Evolutionary conservation across 2,113 vertebrate species (phyloP).

Genomic region (Heterotilapia buettikoferi): DNA sequence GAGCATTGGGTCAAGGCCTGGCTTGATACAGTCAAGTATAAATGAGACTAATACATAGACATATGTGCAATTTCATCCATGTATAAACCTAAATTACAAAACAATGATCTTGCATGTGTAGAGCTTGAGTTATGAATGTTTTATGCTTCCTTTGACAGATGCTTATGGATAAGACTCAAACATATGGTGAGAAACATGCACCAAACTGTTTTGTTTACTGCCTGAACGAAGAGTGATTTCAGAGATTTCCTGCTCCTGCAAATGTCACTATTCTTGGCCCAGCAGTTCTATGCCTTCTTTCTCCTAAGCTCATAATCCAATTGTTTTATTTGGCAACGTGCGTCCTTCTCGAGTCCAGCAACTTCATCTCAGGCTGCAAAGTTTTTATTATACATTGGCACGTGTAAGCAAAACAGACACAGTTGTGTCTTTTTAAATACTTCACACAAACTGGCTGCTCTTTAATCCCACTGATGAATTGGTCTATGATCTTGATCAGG

Average conservation of each 20-base stretch:
- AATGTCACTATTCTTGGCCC: conserved; percentile 31
- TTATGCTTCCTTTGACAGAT: neutral
- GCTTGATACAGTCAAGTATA: neutral
- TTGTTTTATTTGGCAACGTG: conserved; percentile 29
- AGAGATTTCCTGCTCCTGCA: neutral
- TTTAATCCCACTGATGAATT: neutral
- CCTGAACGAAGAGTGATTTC: neutral
- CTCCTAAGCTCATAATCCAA: conserved; percentile 51
- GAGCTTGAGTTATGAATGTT: neutral
- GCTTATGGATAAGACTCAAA: neutral
- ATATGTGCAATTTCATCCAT: neutral
- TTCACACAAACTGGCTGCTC: neutral
- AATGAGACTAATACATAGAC: neutral
- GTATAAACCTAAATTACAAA: neutral
- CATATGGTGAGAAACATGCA: neutral
- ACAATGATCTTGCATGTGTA: neutral
- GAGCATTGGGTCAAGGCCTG: neutral
- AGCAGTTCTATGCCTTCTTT: conserved; percentile 2
- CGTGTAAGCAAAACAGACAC: neutral
- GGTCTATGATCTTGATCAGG: conserved; percentile 18
- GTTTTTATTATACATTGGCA: neutral
- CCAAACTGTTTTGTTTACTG: neutral
- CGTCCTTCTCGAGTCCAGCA: neutral
- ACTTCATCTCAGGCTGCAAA: neutral
- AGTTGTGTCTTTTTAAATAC: neutral